Evolutionary conservation across 2,888 invertebrate species (phyloP).

Genomic region (Icerya purchasi): DNA sequence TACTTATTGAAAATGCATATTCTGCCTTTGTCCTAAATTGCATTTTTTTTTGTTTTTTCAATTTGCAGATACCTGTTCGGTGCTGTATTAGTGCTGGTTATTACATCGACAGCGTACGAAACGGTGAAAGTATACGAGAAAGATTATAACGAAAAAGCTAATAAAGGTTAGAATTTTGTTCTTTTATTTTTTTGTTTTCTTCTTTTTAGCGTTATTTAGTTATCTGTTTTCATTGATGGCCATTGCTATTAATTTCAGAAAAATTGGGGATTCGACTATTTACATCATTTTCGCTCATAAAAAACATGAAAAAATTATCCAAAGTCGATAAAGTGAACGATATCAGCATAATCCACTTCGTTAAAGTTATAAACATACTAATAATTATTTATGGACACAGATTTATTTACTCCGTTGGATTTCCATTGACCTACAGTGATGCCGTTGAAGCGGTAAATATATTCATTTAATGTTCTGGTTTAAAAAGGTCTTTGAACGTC

Average conservation of each 20-base stretch:
- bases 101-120: not conserved
- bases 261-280: not conserved
- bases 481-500: too few relatives aligned
- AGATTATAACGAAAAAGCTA: not conserved
- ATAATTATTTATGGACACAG: slow-evolving; percentile 11
- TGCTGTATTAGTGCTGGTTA: not conserved
- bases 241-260: too few relatives aligned
- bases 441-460: slow-evolving; percentile 5
- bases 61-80: not conserved
- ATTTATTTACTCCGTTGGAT: slow-evolving; percentile 10
- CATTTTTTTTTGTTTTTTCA: not conserved
- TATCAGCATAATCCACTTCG: slow-evolving; percentile 1
- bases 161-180: not conserved
- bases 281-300: slow-evolving; percentile 4
- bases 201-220: too few relatives aligned
- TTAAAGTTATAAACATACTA: slow-evolving; percentile 9
- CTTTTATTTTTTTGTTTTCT: not conserved
- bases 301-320: slow-evolving; percentile 6
- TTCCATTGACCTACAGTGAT: slow-evolving; percentile 4
- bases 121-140: not conserved
- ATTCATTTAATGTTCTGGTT: too few relatives aligned
- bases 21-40: not conserved
- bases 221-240: too few relatives aligned
- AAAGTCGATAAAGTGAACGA: slow-evolving; percentile 13
- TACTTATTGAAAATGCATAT: not conserved